A percentile compares a stretch with the other conserved stretches of the same genome.
Evolutionary conservation across 2,888 invertebrate species (phyloP).

Genomic region (Campaea margaritaria): DNA sequence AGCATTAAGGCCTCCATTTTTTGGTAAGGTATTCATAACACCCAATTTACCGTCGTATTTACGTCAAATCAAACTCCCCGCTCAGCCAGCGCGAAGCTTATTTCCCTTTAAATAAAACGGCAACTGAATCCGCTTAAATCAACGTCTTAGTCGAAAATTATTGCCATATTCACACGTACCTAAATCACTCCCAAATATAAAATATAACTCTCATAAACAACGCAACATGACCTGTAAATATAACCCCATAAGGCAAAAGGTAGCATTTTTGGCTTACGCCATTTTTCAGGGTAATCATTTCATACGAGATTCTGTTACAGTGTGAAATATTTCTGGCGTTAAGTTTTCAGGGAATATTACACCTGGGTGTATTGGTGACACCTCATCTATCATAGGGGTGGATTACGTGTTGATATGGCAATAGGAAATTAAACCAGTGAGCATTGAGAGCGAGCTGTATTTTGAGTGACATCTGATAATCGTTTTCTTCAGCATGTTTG

Average conservation of each 20-base stretch:
- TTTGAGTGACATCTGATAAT: too few species aligned
- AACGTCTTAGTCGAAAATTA: background rate
- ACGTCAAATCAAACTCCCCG: background rate
- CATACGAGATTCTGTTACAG: conserved; percentile 19
- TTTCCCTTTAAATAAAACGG: background rate
- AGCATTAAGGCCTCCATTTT: too few species aligned
- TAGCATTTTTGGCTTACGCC: conserved; percentile 1
- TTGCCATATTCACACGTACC: conserved; percentile 10
- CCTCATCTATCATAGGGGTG: conserved; percentile 20
- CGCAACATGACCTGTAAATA: conserved; percentile 18
- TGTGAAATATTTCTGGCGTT: conserved; percentile 22
- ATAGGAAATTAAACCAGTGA: conserved; percentile 3
- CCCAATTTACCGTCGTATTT: too few species aligned
- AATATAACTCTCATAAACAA: conserved; percentile 12
- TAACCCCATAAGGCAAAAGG: conserved; percentile 21
- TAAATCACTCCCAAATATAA: conserved; percentile 1
- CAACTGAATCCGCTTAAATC: background rate
- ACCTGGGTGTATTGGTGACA: conserved; percentile 25
- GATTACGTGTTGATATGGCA: conserved; percentile 18
- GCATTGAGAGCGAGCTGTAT: background rate
- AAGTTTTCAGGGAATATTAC: conserved; percentile 29
- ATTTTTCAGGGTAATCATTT: conserved; percentile 26
- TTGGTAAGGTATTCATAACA: too few species aligned
- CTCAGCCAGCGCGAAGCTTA: background rate
- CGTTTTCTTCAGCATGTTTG: too few species aligned